Evolutionary conservation across 37 sponge, comb jelly and placozoan species (phyloP).

Genomic region (Hormiphora californensis): DNA sequence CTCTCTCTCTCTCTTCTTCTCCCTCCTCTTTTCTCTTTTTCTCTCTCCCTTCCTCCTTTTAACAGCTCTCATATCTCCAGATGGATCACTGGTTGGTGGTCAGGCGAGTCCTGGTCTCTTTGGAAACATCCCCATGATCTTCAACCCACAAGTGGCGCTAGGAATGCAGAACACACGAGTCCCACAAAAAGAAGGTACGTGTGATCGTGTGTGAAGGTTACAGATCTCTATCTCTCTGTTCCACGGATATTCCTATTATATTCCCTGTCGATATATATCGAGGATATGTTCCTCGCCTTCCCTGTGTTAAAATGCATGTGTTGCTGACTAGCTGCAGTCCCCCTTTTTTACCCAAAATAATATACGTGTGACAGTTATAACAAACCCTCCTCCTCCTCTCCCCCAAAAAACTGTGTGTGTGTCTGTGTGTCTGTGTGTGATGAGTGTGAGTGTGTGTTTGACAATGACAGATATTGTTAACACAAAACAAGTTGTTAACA

Average conservation of each 20-base stretch:
- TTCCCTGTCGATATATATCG: too few relatives aligned
- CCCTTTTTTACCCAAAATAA: too few relatives aligned
- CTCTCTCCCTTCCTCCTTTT: too few relatives aligned
- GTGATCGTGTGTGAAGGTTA: too few relatives aligned
- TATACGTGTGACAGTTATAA: neutral
- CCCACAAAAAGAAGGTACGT: conserved; percentile 50
- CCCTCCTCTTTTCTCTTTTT: too few relatives aligned
- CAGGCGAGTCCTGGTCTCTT: neutral
- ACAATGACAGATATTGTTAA: too few relatives aligned
- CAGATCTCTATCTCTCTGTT: too few relatives aligned
- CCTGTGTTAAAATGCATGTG: conserved; percentile 47
- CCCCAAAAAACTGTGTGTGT: conserved; percentile 17
- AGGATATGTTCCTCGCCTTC: too few relatives aligned
- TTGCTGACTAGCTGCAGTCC: conserved; percentile 28
- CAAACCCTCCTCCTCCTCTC: neutral
- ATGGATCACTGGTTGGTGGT: conserved; percentile 3
- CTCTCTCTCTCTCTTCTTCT: too few relatives aligned
- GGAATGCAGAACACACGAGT: conserved; percentile 3
- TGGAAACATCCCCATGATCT: conserved; percentile 24
- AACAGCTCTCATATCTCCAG: too few relatives aligned
- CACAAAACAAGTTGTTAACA: too few relatives aligned
- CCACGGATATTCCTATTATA: too few relatives aligned
- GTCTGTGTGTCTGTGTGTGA: conserved; percentile 50
- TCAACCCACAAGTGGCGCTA: conserved; percentile 32
- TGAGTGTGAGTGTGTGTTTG: conserved; percentile 44